phyloP scores from a whole-genome alignment of 2,113 vertebrate species.

The Cyprinodon tularosa region DNA sequence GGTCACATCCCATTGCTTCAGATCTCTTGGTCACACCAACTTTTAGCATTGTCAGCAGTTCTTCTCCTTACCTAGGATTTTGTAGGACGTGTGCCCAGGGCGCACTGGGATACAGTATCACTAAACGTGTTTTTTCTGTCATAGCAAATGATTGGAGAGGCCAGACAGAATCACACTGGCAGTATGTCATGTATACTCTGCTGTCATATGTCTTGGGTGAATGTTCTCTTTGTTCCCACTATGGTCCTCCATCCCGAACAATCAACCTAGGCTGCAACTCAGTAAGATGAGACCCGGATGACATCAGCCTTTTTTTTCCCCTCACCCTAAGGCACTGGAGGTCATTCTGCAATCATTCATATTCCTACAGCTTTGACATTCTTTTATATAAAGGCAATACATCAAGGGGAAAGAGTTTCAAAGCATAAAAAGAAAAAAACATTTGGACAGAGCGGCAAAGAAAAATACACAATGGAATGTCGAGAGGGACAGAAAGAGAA shows the following conservation, averaged over 20 bases:
- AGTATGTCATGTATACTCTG: conserved; percentile 28
- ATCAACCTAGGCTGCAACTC: conserved; percentile 58
- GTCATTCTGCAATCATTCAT: conserved; percentile 79
- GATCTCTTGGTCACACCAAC: conserved; percentile 42
- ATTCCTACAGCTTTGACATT: conserved; percentile 74
- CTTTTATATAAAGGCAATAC: conserved; percentile 82
- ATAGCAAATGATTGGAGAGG: conserved; percentile 41
- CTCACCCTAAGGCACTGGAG: conserved; percentile 66
- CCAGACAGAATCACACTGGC: conserved; percentile 43
- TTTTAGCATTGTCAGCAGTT: conserved; percentile 54
- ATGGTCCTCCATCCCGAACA: conserved; percentile 22
- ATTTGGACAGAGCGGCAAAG: conserved; percentile 55
- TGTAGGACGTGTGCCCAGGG: conserved; percentile 39
- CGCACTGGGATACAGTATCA: conserved; percentile 35
- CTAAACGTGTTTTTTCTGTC: conserved; percentile 41
- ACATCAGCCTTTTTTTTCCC: conserved; percentile 73
- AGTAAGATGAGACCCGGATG: conserved; percentile 55
- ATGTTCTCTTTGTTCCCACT: conserved; percentile 53
- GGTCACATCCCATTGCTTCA: conserved; percentile 29
- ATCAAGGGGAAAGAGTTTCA: conserved; percentile 71
- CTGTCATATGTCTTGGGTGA: conserved; percentile 54
- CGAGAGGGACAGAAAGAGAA: background rate
- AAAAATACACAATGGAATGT: conserved; percentile 39
- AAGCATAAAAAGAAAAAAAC: conserved; percentile 52
- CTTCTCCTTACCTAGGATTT: conserved; percentile 44